Base-by-base conservation (phyloP, 2,888 invertebrate species). In the Eristalis tenax region DNA sequence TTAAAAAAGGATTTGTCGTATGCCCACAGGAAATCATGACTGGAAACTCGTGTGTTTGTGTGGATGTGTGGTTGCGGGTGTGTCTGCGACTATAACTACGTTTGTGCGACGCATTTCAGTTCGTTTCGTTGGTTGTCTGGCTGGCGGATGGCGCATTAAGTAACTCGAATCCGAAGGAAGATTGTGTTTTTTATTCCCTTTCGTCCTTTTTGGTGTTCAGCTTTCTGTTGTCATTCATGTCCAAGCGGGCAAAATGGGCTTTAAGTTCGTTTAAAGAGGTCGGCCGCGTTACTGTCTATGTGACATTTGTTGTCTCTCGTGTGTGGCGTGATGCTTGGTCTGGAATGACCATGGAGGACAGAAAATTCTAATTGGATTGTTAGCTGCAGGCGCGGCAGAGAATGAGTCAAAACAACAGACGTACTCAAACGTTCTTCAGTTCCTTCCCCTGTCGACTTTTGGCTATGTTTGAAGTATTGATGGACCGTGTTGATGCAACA, bases 1-100 rank as follows among this genome's bases (percentile, higher is more conserved):
- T 86, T 86, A 86, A 83, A 83, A 86, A 83, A 74, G 86, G 86
- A 86, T 86, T 86, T 86, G 83, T 83, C 78, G 83, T 82, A 74
- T 86, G 86, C 83, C 83, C 86, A 83, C 74, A 86, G 86, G 83
- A 86, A 83, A 86, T 86, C 86, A 78, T 75, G 59, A 26, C 61
- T 77, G 61, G 56, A 66, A 56, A 32, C 76, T 66, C 71, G 81
- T 80, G 63, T 70, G 59, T 15, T 26, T 23, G 15, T 8, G 32
- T 32, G 32, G 2, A 2, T 22, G 22, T 59, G 59, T 59, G 23
- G 1, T 23, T 11, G 6, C 1, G 26, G 59, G 59, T 59, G 59
- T 59, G 23, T 59, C 26, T 59, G 59, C 59, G 43, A 43, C 66
- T 66, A 23, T 65, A 66, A 28, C 66, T 59, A 43, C 28, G 66